These are phyloP conservation scores for Plutella xylostella DNA, from an alignment of 2,888 invertebrate genomes.

Conservation along the genomic window DNA sequence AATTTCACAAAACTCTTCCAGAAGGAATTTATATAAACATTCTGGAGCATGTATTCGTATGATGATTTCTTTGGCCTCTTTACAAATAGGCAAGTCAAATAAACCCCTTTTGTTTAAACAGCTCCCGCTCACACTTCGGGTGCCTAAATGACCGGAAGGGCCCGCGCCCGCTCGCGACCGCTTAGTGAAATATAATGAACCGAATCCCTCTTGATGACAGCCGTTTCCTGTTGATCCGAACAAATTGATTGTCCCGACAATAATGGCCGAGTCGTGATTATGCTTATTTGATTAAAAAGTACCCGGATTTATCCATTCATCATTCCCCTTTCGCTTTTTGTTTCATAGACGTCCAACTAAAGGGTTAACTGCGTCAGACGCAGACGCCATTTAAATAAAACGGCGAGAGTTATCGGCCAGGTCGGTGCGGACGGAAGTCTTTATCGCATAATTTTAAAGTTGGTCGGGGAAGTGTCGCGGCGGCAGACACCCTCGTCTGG, in stretches of 20 bases:
- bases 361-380: too few relatives aligned
- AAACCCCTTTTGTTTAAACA: too few relatives aligned
- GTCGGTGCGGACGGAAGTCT: neutral
- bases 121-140: too few relatives aligned
- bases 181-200: slow-evolving; percentile 21
- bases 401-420: neutral
- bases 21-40: too few relatives aligned
- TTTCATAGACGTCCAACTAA: too few relatives aligned
- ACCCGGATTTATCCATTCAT: slow-evolving; percentile 1
- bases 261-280: slow-evolving; percentile 6
- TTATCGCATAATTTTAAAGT: slow-evolving; percentile 1
- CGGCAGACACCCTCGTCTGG: neutral
- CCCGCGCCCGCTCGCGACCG: neutral
- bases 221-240: slow-evolving; percentile 36
- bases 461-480: neutral
- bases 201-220: slow-evolving; percentile 40
- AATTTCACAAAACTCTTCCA: too few relatives aligned
- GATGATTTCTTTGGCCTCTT: too few relatives aligned
- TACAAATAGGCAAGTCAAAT: too few relatives aligned
- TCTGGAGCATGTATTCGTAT: too few relatives aligned
- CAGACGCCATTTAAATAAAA: neutral
- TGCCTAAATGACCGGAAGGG: slow-evolving; percentile 2
- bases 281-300: slow-evolving; percentile 2
- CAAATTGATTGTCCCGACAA: slow-evolving; percentile 22
- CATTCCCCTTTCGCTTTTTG: neutral